Base-by-base conservation (phyloP, 2,797 vertebrate species). In the Sphenodon punctatus region DNA sequence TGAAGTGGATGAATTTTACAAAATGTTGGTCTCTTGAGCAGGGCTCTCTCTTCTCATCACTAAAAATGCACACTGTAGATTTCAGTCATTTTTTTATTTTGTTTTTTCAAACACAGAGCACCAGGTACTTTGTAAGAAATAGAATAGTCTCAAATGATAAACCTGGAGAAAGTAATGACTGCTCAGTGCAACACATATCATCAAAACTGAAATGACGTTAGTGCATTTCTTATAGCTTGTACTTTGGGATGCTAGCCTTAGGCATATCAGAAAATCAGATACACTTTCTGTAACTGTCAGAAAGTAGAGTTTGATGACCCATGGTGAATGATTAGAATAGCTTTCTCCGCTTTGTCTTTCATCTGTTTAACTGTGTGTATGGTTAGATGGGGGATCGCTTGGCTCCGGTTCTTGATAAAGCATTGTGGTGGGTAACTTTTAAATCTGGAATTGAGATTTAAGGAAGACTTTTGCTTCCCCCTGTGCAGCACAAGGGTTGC, bases 401-500 rank as follows among this genome's bases (percentile, higher is more conserved):
- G 14, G 6, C 20, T 36, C 32, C 34, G 49, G 49, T 32, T 23
- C 42, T 36, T 45, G 25, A 64, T 64, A 4, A 48, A 30, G 34
- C 58, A 12, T 9, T 9, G 23, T 12, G 43, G 0, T 6, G 25
- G 6, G 10, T 69, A 46, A 39, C 17, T 77, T 82, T 82, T n/a
- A 22, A 45, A 8, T 22, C 70, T 83, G 72, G 78, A 81, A 80
- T 64, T 70, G 74, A 49, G 78, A 78, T 80, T 82, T 63, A n/a
- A 27, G 61, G 53, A 61, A 45, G 63, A 61, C 74, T 64, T 67
- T 55, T 63, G 2, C 41, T 73, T 39, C 75, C 68, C 67, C 66
- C 75, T 20, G 5, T 55, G 67, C 75, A 46, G 64, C 8, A 1
- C 16, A 1, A 12, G 42, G 19, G 23, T 53, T 42, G 45, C 45